Conservation (phyloP, 2,797 vertebrate species). For the Cyprinodon diabolis region DNA sequence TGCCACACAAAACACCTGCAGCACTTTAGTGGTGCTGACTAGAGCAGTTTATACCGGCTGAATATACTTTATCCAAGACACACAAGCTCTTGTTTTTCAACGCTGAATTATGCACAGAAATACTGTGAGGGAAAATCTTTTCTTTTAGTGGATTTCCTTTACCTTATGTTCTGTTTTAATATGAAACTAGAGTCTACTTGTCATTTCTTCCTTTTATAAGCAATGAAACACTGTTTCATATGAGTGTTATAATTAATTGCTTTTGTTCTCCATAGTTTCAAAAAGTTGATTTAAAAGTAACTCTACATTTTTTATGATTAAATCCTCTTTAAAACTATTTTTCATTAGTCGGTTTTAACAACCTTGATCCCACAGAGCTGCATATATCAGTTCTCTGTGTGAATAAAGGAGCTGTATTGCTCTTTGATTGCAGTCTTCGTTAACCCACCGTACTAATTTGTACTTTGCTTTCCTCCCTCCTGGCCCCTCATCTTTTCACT, state of each 20-base stretch:
- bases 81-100: not conserved
- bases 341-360: not conserved
- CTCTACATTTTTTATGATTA: not conserved
- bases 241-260: no score
- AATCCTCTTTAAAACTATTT: not conserved
- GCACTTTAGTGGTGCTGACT: not conserved
- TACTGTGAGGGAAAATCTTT: not conserved
- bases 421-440: slow-evolving; percentile 9
- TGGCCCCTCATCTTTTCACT: slow-evolving; percentile 77
- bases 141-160: not conserved
- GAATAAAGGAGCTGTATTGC: not conserved
- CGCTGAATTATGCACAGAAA: not conserved
- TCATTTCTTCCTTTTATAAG: no score
- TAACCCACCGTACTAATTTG: slow-evolving; percentile 68
- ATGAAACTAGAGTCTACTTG: no score
- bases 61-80: not conserved
- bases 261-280: not conserved
- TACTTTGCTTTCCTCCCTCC: slow-evolving; percentile 66
- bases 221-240: not conserved
- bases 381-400: not conserved
- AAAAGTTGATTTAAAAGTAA: not conserved
- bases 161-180: not conserved
- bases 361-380: not conserved
- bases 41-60: not conserved
- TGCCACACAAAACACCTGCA: slow-evolving; percentile 2